Evolutionary conservation across 2,888 invertebrate genomes (phyloP).

Genomic region (Pseudeuparius sepicola): DNA sequence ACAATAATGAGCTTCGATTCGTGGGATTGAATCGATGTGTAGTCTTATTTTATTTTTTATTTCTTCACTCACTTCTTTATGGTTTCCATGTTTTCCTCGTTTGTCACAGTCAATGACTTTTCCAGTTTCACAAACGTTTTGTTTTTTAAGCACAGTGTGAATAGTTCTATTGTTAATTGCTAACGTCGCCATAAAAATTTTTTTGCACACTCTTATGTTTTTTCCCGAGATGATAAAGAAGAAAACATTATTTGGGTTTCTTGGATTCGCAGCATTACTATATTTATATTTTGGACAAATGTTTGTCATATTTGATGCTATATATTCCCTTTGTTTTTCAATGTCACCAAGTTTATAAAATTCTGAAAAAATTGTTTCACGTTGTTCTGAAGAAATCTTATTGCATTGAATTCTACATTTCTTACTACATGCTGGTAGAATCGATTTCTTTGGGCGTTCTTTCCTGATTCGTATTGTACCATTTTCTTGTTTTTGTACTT

Average conservation of each 20-base stretch:
- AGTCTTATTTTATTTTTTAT: conserved; percentile 7
- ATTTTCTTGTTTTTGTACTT: too few relatives aligned
- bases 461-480: too few relatives aligned
- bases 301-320: too few relatives aligned
- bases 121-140: conserved; percentile 7
- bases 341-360: too few relatives aligned
- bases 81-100: conserved; percentile 7
- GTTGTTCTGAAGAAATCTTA: too few relatives aligned
- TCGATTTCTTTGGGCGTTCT: too few relatives aligned
- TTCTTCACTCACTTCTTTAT: conserved; percentile 6
- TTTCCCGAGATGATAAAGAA: conserved; percentile 7
- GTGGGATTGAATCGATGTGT: conserved; percentile 5
- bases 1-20: conserved; percentile 8
- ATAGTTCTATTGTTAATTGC: conserved; percentile 9
- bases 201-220: conserved; percentile 8
- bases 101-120: conserved; percentile 1
- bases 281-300: conserved; percentile 6
- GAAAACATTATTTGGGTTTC: conserved; percentile 7
- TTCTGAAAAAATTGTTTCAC: too few relatives aligned
- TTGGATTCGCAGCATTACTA: conserved; percentile 7
- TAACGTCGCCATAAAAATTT: conserved; percentile 7
- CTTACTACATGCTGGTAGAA: too few relatives aligned
- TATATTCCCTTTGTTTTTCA: too few relatives aligned
- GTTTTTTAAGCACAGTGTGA: conserved; percentile 5
- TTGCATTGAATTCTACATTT: too few relatives aligned